Evolutionary conservation across 2,888 invertebrate genomes (phyloP), one percentile per base, ranked within the genome.

Genomic region (Erebia aethiops): DNA sequence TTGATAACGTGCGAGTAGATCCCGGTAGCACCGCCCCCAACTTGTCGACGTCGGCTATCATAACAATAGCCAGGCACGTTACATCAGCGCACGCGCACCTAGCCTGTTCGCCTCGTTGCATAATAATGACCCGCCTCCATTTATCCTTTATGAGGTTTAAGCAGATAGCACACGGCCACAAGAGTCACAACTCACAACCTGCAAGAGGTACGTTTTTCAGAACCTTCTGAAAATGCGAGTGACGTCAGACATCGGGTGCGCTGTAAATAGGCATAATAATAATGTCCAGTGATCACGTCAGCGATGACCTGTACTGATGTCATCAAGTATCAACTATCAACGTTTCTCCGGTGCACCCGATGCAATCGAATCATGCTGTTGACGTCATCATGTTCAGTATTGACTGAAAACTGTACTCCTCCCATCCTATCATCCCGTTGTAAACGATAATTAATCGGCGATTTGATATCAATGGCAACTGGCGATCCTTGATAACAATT

Each of bases 1-100:
- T n/a, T 63, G 63, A 64, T 64, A 67, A 67, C 69, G 51, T 26
- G 10, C 54, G 16, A 54, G 54, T 49, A 62, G 62, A 60, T 67
- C 61, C 35, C 67, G 72, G 74, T 73, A 70, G 69, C 74, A 74
- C 77, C 78, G 75, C 78, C 77, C 72, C 75, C 75, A 57, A 61
- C 70, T 74, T 73, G 77, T 74, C 81, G 80, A 84, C 82, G 84
- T 81, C 76, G 77, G 74, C 75, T 76, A 76, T 77, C 76, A 77
- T 75, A 77, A 80, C 80, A 77, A 79, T 76, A 77, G 74, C 72
- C 76, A 74, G 72, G 56, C 77, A 67, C 70, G 76, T 82, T 82
- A 79, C 81, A 81, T 80, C 81, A 79, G 74, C 72, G 75, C 77
- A 72, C 77, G 77, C 77, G 77, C 76, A 75, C 62, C 74, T 58